Evolutionary conservation across 2,113 vertebrate species (phyloP).

Genomic region (Rhinopomastus cyanomelas): DNA sequence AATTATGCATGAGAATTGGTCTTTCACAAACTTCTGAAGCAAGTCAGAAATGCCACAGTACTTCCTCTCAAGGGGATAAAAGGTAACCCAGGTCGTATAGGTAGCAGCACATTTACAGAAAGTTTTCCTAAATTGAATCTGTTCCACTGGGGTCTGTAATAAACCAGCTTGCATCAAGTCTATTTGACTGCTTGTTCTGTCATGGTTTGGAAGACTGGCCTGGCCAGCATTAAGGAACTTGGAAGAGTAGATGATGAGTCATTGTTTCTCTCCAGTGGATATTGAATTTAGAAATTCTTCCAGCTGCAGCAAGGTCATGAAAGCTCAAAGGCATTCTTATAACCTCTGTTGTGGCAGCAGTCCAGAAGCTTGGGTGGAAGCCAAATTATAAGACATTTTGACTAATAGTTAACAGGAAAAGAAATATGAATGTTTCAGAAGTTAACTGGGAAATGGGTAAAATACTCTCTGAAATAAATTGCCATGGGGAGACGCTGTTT

Average conservation of each 20-base stretch:
- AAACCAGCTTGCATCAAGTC: neutral
- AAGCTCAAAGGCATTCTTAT: neutral
- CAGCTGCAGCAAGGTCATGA: neutral
- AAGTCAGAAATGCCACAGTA: neutral
- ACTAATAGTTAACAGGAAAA: neutral
- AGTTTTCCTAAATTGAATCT: neutral
- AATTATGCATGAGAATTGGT: neutral
- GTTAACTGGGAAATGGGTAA: neutral
- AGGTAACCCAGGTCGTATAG: neutral
- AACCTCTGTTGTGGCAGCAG: neutral
- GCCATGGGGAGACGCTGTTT: neutral
- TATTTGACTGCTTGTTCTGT: neutral
- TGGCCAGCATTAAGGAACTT: neutral
- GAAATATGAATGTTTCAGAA: neutral
- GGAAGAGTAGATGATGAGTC: neutral
- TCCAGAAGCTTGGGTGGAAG: neutral
- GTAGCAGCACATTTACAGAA: neutral
- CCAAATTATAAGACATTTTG: neutral
- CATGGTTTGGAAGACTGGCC: neutral
- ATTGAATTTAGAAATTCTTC: neutral
- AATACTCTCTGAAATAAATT: neutral
- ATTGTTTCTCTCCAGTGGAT: neutral
- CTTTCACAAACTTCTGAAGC: neutral
- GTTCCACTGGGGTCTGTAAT: neutral
- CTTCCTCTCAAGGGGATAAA: neutral